These are phyloP conservation scores for Erannis defoliaria DNA, from an alignment of 2,888 invertebrate species.

Conservation along the genomic window DNA sequence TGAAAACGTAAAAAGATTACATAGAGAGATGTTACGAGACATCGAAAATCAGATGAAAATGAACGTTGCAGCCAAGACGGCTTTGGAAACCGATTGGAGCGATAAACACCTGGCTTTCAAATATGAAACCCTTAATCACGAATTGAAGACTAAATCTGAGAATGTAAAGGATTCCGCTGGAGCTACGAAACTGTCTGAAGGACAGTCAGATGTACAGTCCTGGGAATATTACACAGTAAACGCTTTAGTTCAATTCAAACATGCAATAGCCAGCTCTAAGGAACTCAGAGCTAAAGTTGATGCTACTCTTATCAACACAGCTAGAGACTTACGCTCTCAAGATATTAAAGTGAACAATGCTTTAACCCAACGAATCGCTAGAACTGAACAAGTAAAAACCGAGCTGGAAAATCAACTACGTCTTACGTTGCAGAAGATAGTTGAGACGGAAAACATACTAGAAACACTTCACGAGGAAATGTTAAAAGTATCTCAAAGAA, in stretches of 20 bases:
- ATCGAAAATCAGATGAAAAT: conserved; percentile 90
- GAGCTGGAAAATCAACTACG: conserved; percentile 90
- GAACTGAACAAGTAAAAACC: conserved; percentile 91
- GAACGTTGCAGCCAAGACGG: conserved; percentile 91
- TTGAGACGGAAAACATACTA: conserved; percentile 76
- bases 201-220: conserved; percentile 93
- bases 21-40: conserved; percentile 88
- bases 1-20: conserved; percentile 88
- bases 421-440: conserved; percentile 75
- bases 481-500: conserved; percentile 73
- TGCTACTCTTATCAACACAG: conserved; percentile 90
- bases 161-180: conserved; percentile 93
- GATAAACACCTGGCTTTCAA: conserved; percentile 93
- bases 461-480: conserved; percentile 76
- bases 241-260: conserved; percentile 91
- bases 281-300: conserved; percentile 90
- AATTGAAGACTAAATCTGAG: conserved; percentile 89
- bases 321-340: conserved; percentile 93
- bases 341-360: conserved; percentile 93
- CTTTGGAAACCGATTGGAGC: conserved; percentile 95
- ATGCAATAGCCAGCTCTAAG: conserved; percentile 90
- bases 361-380: conserved; percentile 90
- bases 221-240: conserved; percentile 94
- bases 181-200: conserved; percentile 91
- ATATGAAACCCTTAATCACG: conserved; percentile 90